Evolutionary conservation across 2,797 vertebrate species (phyloP), one percentile per base, ranked within the genome.

Genomic region (Pangasius larnaudii): DNA sequence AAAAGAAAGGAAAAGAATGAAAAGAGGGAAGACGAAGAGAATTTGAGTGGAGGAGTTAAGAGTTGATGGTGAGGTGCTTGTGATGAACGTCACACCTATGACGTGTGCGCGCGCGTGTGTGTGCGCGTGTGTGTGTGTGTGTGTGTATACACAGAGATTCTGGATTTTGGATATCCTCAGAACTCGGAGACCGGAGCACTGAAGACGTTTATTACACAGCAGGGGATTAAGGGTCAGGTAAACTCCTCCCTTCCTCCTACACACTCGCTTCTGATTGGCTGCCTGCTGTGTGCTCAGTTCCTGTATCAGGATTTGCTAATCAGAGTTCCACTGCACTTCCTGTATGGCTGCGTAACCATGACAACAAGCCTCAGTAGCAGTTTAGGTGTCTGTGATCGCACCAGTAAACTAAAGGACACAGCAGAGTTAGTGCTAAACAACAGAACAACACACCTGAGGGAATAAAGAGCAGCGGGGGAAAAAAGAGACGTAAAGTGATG

Each of bases 221-320:
- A 99, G 95, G 98, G 99, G 93, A 98, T 99, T 93, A 99, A 99
- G 95, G 98, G 98, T 94, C 99, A 99, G 98, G 99, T 99, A 96
- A 92, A 90, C 56, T 22, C n/a, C 59, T 27, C 65, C 39, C 58
- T 0, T 46, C 6, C 24, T n/a, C 13, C 13, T 82, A 46, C 80
- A 82, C 59, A 9, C 33, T 63, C 14, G 1, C 11, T n/a, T 9
- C 80, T 83, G 80, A 33, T 49, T 83, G 80, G 59, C 42, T 19
- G 79, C 24, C 58, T 82, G 36, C 39, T 81, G 19, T 72, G 22
- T 42, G 19, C 10, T 51, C 14, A 16, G 33, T 42, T 39, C 33
- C 74, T 53, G 27, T 51, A 51, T 53, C n/a, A 30, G 46, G 24
- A n/a, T 53, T 78, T 2, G 18, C 4, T 51, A 14, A 51, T 13